A percentile compares a stretch with the other conserved stretches of the same genome.
phyloP scores from a whole-genome alignment of 2,113 vertebrate genomes.

The Brienomyrus brachyistius region DNA sequence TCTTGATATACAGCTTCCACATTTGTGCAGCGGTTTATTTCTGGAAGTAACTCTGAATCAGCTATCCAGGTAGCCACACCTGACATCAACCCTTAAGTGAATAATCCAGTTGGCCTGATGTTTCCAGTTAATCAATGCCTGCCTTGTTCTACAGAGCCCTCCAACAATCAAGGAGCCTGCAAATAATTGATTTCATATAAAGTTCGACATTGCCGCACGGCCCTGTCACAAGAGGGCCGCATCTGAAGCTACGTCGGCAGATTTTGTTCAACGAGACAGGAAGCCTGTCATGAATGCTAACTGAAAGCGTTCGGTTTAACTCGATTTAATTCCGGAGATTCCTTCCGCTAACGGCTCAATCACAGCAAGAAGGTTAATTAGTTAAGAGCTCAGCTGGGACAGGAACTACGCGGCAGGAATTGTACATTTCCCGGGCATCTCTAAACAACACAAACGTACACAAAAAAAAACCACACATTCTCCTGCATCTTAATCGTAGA shows the following conservation, averaged over 20 bases:
- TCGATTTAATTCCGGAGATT: conserved; percentile 3
- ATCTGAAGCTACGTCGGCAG: neutral
- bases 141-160: conserved; percentile 2
- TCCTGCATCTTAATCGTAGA: neutral
- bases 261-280: neutral
- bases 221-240: neutral
- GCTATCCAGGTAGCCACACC: neutral
- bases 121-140: conserved; percentile 4
- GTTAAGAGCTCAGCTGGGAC: conserved; percentile 7
- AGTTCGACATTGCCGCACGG: neutral
- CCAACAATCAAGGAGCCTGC: neutral
- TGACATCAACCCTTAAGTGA: neutral
- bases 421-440: neutral
- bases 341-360: conserved; percentile 3
- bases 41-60: neutral
- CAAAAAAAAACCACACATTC: neutral
- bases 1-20: neutral
- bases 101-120: neutral
- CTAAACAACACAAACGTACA: neutral
- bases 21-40: neutral
- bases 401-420: neutral
- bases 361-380: conserved; percentile 11
- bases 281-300: conserved; percentile 5
- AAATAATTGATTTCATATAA: conserved; percentile 16
- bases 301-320: neutral